Evolutionary conservation across 92 coral and sea anemone species (phyloP), one percentile per base, ranked within the genome.

Genomic region (Paramuricea clavata): DNA sequence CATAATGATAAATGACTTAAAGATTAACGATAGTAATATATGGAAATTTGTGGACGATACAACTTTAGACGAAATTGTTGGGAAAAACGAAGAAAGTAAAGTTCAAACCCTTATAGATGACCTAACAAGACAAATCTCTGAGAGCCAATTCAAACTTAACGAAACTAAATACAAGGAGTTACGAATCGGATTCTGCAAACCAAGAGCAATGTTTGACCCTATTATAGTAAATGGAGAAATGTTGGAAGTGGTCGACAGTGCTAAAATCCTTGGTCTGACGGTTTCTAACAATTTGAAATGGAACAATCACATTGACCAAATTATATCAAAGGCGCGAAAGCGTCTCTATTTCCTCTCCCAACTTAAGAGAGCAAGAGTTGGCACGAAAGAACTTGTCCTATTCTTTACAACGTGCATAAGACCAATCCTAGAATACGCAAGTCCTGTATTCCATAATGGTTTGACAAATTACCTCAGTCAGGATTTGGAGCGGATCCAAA

Each of bases 1-100:
- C 33, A 74, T 74, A 41, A 74, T 74, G 80, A 74, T 39, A 26
- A n/a, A n/a, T n/a, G n/a, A n/a, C n/a, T n/a, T n/a, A n/a, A 43
- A 74, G 33, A 44, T 74, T 49, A 74, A 22, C 35, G 33, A 74
- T 25, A 11, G 10, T 74, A 49, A n/a, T 22, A 1, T 22, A 49
- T 70, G 76, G 50, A 70, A 70, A 70, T 70, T n/a, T 33, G 76
- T 70, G 22, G 76, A 70, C 16, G 49, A 70, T 22, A 43, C 60
- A 42, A 74, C 59, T 36, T 74, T 49, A 27, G 28, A 43, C 57
- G 60, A 74, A 74, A 74, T 41, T 21, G 60, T 42, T 8, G 33
- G 28, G 57, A 44, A 74, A 74, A 42, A 28, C n/a, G 57, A 44
- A 44, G 30, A 39, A 74, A 74, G 59, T 27, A 41, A 74, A 0